phyloP scores from a whole-genome alignment of 92 coral and sea anemone species.

The Porites cylindrica region DNA sequence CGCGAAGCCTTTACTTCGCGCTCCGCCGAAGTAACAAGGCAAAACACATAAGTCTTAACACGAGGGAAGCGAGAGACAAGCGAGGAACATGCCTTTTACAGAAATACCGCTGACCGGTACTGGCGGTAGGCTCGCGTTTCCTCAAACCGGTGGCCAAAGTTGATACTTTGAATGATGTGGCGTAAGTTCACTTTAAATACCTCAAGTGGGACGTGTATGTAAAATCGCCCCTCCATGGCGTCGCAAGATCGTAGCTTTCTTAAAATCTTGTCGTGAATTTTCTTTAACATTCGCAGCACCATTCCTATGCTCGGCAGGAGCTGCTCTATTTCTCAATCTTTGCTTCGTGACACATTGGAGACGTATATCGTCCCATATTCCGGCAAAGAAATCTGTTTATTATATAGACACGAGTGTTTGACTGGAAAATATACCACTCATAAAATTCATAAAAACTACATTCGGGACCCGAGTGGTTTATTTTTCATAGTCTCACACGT shows the following conservation, averaged over 20 bases:
- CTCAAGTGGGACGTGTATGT: slow-evolving; percentile 24
- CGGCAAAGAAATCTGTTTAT: slow-evolving; percentile 8
- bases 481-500: too few species aligned
- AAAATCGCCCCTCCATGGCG: slow-evolving; percentile 66
- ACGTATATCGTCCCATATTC: slow-evolving; percentile 43
- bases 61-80: too few species aligned
- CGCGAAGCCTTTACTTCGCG: too few species aligned
- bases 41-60: too few species aligned
- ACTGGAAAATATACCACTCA: too few species aligned
- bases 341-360: slow-evolving; percentile 27
- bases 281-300: slow-evolving; percentile 55
- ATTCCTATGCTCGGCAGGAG: slow-evolving; percentile 55
- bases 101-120: too few species aligned
- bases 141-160: background rate
- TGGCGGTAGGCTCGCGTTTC: too few species aligned
- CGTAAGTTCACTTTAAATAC: slow-evolving; percentile 45
- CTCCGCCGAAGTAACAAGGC: too few species aligned
- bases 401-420: too few species aligned
- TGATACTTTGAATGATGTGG: slow-evolving; percentile 33
- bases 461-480: too few species aligned
- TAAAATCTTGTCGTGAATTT: slow-evolving; percentile 59
- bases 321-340: slow-evolving; percentile 47
- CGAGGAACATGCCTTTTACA: too few species aligned
- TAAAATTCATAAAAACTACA: too few species aligned
- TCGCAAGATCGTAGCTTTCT: slow-evolving; percentile 49